These are phyloP conservation scores for Musca vetustissima DNA, from an alignment of 1,140 invertebrate genomes.

Conservation along the genomic window DNA sequence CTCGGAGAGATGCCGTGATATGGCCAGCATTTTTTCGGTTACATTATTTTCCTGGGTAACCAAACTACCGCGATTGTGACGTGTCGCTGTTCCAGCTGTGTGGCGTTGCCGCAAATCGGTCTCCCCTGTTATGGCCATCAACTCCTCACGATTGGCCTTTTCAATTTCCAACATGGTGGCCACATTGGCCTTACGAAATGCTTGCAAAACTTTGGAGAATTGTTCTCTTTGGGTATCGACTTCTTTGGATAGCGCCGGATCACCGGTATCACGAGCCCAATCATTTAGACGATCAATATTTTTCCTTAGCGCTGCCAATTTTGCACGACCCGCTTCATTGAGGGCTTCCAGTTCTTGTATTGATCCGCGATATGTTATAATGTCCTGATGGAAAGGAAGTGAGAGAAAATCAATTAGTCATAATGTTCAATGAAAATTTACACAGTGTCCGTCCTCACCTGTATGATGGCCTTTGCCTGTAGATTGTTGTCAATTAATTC, in stretches of 20 bases:
- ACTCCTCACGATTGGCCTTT: constrained; percentile 69
- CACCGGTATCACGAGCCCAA: constrained; percentile 67
- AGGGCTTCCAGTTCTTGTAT: constrained; percentile 69
- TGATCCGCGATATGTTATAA: constrained; percentile 67
- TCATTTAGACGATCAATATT: constrained; percentile 69
- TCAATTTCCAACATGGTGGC: constrained; percentile 73
- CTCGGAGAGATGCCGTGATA: constrained; percentile 81
- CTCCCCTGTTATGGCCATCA: constrained; percentile 63
- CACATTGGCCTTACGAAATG: constrained; percentile 79
- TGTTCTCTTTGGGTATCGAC: constrained; percentile 70
- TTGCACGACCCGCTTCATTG: constrained; percentile 70
- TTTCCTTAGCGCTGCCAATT: constrained; percentile 66
- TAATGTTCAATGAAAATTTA: no score
- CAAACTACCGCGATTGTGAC: constrained; percentile 46
- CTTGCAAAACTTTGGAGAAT: constrained; percentile 67
- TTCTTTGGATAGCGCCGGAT: constrained; percentile 64
- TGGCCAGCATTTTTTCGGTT: constrained; percentile 80
- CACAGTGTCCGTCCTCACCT: constrained; percentile 59
- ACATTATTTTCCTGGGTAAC: constrained; percentile 60
- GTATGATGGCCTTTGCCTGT: constrained; percentile 74
- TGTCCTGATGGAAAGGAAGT: constrained; percentile 59
- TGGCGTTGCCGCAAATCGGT: constrained; percentile 60
- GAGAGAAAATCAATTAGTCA: no score
- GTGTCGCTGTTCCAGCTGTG: constrained; percentile 24
- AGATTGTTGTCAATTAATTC: constrained; percentile 72